Evolutionary conservation across 1,140 invertebrate genomes (phyloP).

Genomic region (Rhopalosiphum padi): DNA sequence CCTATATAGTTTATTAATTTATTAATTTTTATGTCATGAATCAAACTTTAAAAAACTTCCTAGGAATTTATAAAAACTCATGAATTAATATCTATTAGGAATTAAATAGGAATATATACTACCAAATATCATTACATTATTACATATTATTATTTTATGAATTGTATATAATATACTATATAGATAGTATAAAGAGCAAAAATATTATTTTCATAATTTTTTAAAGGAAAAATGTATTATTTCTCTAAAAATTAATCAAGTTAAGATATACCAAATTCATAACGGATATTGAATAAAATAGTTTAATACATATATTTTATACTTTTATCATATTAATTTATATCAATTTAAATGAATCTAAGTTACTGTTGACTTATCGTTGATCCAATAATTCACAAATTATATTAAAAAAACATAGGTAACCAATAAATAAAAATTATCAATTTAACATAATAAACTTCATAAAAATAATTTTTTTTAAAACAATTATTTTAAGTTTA

Average conservation of each 20-base stretch:
- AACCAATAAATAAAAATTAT: too few relatives aligned
- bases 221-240: background rate
- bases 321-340: background rate
- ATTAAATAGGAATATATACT: background rate
- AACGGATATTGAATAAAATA: background rate
- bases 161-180: too few relatives aligned
- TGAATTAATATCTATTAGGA: background rate
- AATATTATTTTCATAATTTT: background rate
- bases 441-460: too few relatives aligned
- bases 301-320: background rate
- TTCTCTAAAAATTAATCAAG: background rate
- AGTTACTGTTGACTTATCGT: too few relatives aligned
- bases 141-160: background rate
- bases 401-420: too few relatives aligned
- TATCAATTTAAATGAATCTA: background rate
- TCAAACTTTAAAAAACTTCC: background rate
- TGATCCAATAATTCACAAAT: too few relatives aligned
- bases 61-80: background rate
- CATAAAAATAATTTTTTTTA: too few relatives aligned
- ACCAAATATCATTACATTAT: background rate
- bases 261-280: background rate
- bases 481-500: too few relatives aligned
- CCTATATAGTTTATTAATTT: background rate
- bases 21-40: background rate
- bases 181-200: background rate